Base-by-base conservation (phyloP, 2,888 invertebrate species). In the Panzeria rudis region DNA sequence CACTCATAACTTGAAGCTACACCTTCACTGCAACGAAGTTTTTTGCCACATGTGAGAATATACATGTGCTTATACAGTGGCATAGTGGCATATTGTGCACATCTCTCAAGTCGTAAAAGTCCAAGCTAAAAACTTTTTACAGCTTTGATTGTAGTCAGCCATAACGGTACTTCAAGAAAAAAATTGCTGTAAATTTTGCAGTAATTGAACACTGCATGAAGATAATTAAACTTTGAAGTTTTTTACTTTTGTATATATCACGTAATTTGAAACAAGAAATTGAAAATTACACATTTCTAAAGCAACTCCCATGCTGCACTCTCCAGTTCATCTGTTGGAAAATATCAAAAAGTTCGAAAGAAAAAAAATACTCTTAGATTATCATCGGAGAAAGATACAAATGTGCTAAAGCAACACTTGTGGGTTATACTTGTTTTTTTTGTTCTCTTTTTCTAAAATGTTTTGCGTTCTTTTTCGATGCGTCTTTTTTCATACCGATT, bases 261-360 rank as follows among this genome's bases (percentile, higher is more conserved):
- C 83, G 83, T 83, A 77, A 38, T 80, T 62, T 64, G 35, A 47
- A 56, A 72, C 56, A 80, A 80, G 47, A 17, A 71, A 72, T 64
- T 15, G 35, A 80, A 72, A 72, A 64, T 66, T 72, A 35, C 77
- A 77, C 15, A 68, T 35, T 68, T 59, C 20, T 9, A 5, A 20
- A 41, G 17, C 7, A 52, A 52, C 41, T 52, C 38, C 8, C 29
- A 32, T 13, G 4, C 8, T 15, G n/a, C 9, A 23, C 11, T 54
- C 9, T 29, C 20, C n/a, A 47, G 8, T 4, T 8, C 15, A 54
- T 32, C 20, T 52, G 1, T 54, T 29, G 13, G 32, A 44, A 50
- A 38, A n/a, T 32, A 32, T 8, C 8, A 29, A 25, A 25, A 38
- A 35, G 8, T 6, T 38, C 8, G 35, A 35, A 62, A 35, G 17